A percentile compares a stretch with the other conserved stretches of the same genome.
Evolutionary conservation across 2,797 vertebrate genomes (phyloP).

Genomic region (Chromis chromis): DNA sequence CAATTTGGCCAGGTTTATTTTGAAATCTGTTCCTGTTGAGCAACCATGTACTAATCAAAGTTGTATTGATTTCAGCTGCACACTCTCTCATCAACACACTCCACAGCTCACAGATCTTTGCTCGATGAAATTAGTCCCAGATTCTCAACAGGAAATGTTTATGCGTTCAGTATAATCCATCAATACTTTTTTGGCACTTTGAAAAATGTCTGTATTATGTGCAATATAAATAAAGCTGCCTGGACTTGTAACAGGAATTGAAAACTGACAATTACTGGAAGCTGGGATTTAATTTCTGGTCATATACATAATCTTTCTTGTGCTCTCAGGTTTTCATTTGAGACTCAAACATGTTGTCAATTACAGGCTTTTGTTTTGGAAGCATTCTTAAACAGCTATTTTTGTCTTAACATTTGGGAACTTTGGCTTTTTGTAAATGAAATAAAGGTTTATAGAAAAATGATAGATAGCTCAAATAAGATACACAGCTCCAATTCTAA

Average conservation of each 20-base stretch:
- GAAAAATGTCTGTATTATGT: neutral
- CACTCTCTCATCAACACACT: constrained; percentile 12
- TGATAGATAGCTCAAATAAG: too few species aligned
- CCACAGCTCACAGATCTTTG: constrained; percentile 4
- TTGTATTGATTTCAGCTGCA: constrained; percentile 31
- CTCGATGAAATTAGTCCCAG: neutral
- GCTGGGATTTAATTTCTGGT: neutral
- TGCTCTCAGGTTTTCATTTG: neutral
- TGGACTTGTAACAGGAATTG: neutral
- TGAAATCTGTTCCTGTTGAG: constrained; percentile 30
- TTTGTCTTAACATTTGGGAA: too few species aligned
- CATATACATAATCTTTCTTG: neutral
- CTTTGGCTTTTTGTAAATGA: too few species aligned
- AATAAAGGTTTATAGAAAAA: too few species aligned
- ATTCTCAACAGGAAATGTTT: constrained; percentile 13
- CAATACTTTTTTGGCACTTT: neutral
- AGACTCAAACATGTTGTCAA: neutral
- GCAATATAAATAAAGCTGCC: neutral
- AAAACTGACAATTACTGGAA: neutral
- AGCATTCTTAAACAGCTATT: neutral
- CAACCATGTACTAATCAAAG: constrained; percentile 29
- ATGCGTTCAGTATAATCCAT: neutral
- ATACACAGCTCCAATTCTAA: neutral
- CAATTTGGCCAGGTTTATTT: constrained; percentile 25
- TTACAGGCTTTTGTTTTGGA: neutral